A percentile compares a stretch with the other conserved stretches of the same genome.
Evolutionary conservation across 2,888 invertebrate species (phyloP).

Genomic region (Stenchaetothrips biformis): DNA sequence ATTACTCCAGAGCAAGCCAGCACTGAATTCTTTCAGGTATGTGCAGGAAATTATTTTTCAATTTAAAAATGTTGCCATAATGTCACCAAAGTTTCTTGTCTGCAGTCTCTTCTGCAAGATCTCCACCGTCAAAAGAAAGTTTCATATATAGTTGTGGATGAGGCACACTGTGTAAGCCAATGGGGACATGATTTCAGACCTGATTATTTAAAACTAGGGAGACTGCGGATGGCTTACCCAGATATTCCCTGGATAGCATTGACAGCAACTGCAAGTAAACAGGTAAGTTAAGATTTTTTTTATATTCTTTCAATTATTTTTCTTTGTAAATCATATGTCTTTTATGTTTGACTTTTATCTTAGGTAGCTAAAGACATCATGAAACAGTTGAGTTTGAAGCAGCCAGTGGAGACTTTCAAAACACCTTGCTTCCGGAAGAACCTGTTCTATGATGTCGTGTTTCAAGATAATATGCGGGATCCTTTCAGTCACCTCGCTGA

Average conservation of each 20-base stretch:
- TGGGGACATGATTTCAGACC: slow-evolving; percentile 99
- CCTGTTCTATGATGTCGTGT: slow-evolving; percentile 90
- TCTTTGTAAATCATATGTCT: slow-evolving; percentile 25
- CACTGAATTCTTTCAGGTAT: slow-evolving; percentile 65
- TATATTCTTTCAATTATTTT: slow-evolving; percentile 41
- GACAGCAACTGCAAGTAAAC: slow-evolving; percentile 86
- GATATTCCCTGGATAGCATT: slow-evolving; percentile 78
- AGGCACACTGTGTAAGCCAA: slow-evolving; percentile 96
- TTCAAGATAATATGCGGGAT: slow-evolving; percentile 77
- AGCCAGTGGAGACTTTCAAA: slow-evolving; percentile 69
- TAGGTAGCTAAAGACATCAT: slow-evolving; percentile 80
- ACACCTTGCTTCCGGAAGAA: slow-evolving; percentile 87
- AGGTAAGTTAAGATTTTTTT: slow-evolving; percentile 44
- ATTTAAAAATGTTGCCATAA: background rate
- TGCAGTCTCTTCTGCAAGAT: slow-evolving; percentile 58
- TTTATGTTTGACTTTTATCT: slow-evolving; percentile 37
- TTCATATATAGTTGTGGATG: slow-evolving; percentile 90
- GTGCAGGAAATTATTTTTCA: background rate
- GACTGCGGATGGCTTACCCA: slow-evolving; percentile 56
- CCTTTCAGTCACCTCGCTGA: slow-evolving; percentile 73
- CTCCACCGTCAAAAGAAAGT: slow-evolving; percentile 71
- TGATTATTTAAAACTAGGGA: slow-evolving; percentile 85
- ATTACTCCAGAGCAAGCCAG: slow-evolving; percentile 96
- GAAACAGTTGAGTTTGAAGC: slow-evolving; percentile 61
- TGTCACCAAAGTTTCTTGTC: slow-evolving; percentile 33